Conservation (phyloP, 2,888 invertebrate genomes). For the Balanococcus diminutus region DNA sequence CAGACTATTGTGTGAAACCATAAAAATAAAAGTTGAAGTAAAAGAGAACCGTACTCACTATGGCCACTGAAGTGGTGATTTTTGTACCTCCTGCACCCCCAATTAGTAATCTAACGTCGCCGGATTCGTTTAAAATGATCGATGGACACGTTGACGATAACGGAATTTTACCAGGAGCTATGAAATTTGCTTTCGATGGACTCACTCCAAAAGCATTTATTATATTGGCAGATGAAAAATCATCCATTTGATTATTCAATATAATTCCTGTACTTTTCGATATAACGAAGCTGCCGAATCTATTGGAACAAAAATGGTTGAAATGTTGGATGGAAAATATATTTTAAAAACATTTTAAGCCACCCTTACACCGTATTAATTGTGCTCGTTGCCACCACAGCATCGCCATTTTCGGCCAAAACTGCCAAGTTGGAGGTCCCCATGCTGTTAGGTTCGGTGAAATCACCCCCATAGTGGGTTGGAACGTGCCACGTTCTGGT, state of each 20-base stretch:
- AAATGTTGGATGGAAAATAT: no score
- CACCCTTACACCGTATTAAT: conserved; percentile 70
- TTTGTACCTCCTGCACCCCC: conserved; percentile 67
- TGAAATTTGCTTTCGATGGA: conserved; percentile 80
- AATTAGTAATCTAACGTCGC: conserved; percentile 63
- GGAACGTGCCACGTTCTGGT: conserved; percentile 65
- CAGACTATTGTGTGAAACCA: not conserved
- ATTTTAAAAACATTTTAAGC: no score
- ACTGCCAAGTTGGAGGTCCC: conserved; percentile 81
- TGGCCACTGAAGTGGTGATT: conserved; percentile 64
- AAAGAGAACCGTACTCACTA: no score
- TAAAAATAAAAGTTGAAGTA: conserved; percentile 5
- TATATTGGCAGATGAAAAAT: conserved; percentile 82
- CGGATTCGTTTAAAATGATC: conserved; percentile 70
- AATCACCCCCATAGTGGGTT: conserved; percentile 58
- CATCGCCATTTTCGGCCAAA: conserved; percentile 81
- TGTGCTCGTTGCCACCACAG: conserved; percentile 89
- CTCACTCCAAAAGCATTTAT: conserved; percentile 73
- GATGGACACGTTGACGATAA: conserved; percentile 86
- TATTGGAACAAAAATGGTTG: not conserved
- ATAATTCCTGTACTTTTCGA: conserved; percentile 84
- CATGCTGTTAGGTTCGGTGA: conserved; percentile 60
- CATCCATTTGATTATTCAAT: conserved; percentile 96
- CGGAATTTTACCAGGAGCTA: conserved; percentile 79
- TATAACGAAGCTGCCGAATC: conserved; percentile 62